A percentile compares a stretch with the other conserved stretches of the same genome.
Conservation (phyloP, 92 coral and sea anemone genomes). For the Actinernus sp. region DNA sequence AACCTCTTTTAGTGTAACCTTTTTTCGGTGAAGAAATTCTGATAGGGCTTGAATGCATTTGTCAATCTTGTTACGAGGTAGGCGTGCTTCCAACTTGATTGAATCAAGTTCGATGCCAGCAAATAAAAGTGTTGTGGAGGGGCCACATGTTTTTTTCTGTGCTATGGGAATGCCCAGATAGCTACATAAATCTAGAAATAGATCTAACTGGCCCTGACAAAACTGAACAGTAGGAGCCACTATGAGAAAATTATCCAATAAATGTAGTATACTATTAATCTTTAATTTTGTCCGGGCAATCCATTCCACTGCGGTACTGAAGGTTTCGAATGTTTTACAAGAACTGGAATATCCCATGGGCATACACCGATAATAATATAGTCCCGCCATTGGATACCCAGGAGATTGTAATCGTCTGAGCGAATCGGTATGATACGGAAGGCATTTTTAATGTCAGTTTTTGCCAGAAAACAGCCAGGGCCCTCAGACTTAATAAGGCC, state of each 20-base stretch:
- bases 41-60: too few species aligned
- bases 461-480: constrained; percentile 40
- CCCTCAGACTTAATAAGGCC: constrained; percentile 25
- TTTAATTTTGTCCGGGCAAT: constrained; percentile 23
- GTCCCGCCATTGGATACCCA: constrained; percentile 42
- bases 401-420: constrained; percentile 39
- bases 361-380: constrained; percentile 32
- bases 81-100: too few species aligned
- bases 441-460: constrained; percentile 65
- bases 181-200: constrained; percentile 32
- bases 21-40: constrained; percentile 48
- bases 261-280: constrained; percentile 30
- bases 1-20: constrained; percentile 40
- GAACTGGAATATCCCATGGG: constrained; percentile 69
- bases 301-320: constrained; percentile 57
- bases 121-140: constrained; percentile 12
- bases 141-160: constrained; percentile 43
- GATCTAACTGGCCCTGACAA: constrained; percentile 32
- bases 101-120: constrained; percentile 29
- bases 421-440: constrained; percentile 54
- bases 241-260: too few species aligned
- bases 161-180: constrained; percentile 68
- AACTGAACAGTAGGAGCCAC: constrained; percentile 17
- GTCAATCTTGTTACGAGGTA: too few species aligned
- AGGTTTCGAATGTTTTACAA: constrained; percentile 54